Evolutionary conservation across 2,888 invertebrate species (phyloP).

Genomic region (Emmelina monodactyla): DNA sequence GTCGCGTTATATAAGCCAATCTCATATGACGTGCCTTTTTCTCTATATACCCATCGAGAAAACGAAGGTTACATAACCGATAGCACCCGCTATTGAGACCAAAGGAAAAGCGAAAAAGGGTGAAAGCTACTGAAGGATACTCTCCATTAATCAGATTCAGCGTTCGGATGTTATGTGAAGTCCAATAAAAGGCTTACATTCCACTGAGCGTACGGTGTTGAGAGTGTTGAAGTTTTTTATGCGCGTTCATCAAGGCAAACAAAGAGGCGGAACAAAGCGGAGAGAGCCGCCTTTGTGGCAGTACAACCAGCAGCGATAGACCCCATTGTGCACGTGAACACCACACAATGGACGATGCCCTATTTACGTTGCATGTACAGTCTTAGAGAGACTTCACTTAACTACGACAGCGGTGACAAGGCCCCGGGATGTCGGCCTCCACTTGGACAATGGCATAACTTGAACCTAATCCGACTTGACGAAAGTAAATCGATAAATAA

Average conservation of each 20-base stretch:
- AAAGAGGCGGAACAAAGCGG: slow-evolving; percentile 61
- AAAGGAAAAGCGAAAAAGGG: no score
- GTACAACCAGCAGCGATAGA: slow-evolving; percentile 25
- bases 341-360: not conserved
- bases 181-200: slow-evolving; percentile 28
- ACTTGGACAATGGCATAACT: slow-evolving; percentile 12
- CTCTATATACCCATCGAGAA: not conserved
- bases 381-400: slow-evolving; percentile 41
- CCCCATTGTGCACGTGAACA: slow-evolving; percentile 2
- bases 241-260: slow-evolving; percentile 46
- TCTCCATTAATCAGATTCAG: slow-evolving; percentile 18
- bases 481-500: not conserved
- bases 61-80: no score
- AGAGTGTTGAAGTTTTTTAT: slow-evolving; percentile 38
- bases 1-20: slow-evolving; percentile 15
- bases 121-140: slow-evolving; percentile 4
- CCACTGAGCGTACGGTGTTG: slow-evolving; percentile 11
- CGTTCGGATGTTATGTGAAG: slow-evolving; percentile 14
- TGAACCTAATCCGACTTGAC: not conserved
- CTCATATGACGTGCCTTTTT: slow-evolving; percentile 29
- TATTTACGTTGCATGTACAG: not conserved
- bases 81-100: no score
- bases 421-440: slow-evolving; percentile 11
- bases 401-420: slow-evolving; percentile 41
- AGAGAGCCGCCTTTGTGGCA: slow-evolving; percentile 56